Base-by-base conservation (phyloP, 2,113 vertebrate species). In the Ceyx cyanopectus region DNA sequence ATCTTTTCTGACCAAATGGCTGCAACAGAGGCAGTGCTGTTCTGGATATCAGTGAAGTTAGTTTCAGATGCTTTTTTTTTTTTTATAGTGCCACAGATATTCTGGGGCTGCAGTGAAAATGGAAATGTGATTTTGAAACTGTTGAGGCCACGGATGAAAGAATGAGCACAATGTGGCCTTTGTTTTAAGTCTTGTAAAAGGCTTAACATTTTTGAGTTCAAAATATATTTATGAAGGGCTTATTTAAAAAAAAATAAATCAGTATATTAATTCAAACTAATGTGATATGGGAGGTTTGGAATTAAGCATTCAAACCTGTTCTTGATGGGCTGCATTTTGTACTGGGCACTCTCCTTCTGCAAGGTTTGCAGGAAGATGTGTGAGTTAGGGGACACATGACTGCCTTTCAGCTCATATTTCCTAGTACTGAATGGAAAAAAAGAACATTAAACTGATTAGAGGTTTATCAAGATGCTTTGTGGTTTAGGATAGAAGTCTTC, bases 21-120 rank as follows among this genome's bases (percentile, higher is more conserved):
- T 72, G 21, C 32, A 56, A 10, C 18, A 57, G 32, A 29, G 57
- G 17, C 22, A 53, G 24, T 58, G 18, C 43, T 43, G 32, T 62
- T 58, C 30, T 9, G 34, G 29, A 53, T 14, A 21, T 29, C 14
- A 30, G 6, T 30, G 41, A 51, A 26, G 14, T 84, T 70, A 66
- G 8, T 6, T 83, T 68, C 26, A 68, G 7, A 5, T 67, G 4
- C 1, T 0, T 12, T 37, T 54, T 19, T 7, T 7, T 81, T 6
- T 85, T 84, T 56, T 43, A 68, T 5, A 53, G 3, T 83, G 80
- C 46, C 32, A 3, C 16, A 26, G 6, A 30, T 57, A n/a, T n/a
- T 13, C 18, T 68, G n/a, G 10, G 11, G 34, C 48, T 62, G 10
- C 1, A 2, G 6, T 60, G 23, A 70, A 85, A 76, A 63, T n/a